These are phyloP conservation scores for Cosmorhoe ocellata DNA, from an alignment of 2,888 invertebrate species.

Conservation along the genomic window DNA sequence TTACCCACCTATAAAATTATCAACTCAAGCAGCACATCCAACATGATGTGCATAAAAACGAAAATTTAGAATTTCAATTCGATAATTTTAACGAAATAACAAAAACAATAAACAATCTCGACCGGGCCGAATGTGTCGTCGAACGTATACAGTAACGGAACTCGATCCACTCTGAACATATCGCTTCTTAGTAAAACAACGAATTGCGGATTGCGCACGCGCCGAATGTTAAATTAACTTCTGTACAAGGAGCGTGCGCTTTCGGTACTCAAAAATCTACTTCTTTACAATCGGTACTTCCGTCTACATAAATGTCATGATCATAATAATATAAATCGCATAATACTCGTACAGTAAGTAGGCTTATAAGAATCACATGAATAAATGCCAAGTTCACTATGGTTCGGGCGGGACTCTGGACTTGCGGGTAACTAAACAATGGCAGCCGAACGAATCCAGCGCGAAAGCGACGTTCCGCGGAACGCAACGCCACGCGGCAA, in stretches of 20 bases:
- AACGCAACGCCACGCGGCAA: conserved; percentile 36
- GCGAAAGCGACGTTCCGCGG: conserved; percentile 5
- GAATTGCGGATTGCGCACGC: conserved; percentile 59
- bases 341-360: conserved; percentile 65
- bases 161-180: conserved; percentile 79
- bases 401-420: conserved; percentile 72
- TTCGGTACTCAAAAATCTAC: conserved; percentile 58
- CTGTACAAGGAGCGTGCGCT: conserved; percentile 64
- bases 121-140: conserved; percentile 60
- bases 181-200: conserved; percentile 63
- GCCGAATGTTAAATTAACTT: conserved; percentile 65
- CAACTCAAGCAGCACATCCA: conserved; percentile 55
- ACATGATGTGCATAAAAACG: conserved; percentile 49
- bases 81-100: conserved; percentile 27
- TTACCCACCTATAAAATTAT: conserved; percentile 68
- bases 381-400: conserved; percentile 80
- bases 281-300: conserved; percentile 65
- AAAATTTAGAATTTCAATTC: conserved; percentile 54
- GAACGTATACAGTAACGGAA: conserved; percentile 75
- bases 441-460: conserved; percentile 71
- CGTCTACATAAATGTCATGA: conserved; percentile 69
- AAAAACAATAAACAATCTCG: conserved; percentile 33
- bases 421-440: conserved; percentile 80
- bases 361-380: conserved; percentile 70
- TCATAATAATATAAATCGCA: conserved; percentile 72